phyloP scores from a whole-genome alignment of 2,888 invertebrate genomes.

The Liopterus haemorrhoidalis region DNA sequence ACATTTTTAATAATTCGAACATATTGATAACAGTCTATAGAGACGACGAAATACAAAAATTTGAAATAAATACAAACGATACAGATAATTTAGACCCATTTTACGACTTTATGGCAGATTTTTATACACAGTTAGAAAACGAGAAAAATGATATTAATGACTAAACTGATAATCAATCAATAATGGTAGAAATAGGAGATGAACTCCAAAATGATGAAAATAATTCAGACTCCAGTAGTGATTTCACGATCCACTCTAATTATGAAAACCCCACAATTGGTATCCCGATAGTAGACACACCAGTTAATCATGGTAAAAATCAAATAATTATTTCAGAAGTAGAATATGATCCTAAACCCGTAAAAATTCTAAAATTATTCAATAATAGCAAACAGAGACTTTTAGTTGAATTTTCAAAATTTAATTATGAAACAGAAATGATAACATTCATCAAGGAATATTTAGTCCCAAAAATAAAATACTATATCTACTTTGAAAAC shows the following conservation, averaged over 20 bases:
- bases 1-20: slow-evolving; percentile 8
- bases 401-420: slow-evolving; percentile 3
- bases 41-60: slow-evolving; percentile 9
- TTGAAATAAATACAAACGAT: slow-evolving; percentile 16
- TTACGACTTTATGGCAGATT: slow-evolving; percentile 17
- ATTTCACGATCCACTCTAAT: slow-evolving; percentile 7
- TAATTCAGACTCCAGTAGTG: too few relatives aligned
- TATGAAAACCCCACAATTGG: slow-evolving; percentile 6
- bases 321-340: slow-evolving; percentile 12
- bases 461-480: slow-evolving; percentile 5
- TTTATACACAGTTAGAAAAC: slow-evolving; percentile 7
- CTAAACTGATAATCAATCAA: too few relatives aligned
- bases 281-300: slow-evolving; percentile 9
- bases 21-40: slow-evolving; percentile 6
- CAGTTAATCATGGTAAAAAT: slow-evolving; percentile 10
- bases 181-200: too few relatives aligned
- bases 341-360: background rate
- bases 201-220: too few relatives aligned
- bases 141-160: slow-evolving; percentile 19
- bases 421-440: slow-evolving; percentile 4
- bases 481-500: slow-evolving; percentile 14
- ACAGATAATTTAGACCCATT: slow-evolving; percentile 17
- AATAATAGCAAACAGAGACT: slow-evolving; percentile 4
- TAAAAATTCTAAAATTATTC: background rate
- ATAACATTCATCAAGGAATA: slow-evolving; percentile 5